Base-by-base conservation (phyloP, 2,888 invertebrate genomes). In the Drosophila pegasa region DNA sequence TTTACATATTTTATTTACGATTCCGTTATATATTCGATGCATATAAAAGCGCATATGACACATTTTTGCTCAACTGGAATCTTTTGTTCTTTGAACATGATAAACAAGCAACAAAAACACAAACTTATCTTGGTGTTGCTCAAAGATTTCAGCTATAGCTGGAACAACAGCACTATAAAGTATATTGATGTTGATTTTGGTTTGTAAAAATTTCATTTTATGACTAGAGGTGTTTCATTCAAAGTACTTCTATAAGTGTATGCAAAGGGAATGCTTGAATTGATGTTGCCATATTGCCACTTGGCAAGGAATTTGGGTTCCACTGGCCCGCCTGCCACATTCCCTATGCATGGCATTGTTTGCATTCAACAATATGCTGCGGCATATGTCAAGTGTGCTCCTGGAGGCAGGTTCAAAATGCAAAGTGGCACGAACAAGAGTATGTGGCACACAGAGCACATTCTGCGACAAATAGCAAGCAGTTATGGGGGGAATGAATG, bases 321-420 rank as follows among this genome's bases (percentile, higher is more conserved):
- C 35, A 43, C 14, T 20, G 20, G n/a, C 12, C 16, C n/a, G 5
- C 2, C 29, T n/a, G n/a, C 1, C 12, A 25, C 25, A 43, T 31
- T 40, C 22, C n/a, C 50, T 31, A 18, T 18, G 38, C 22, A 29
- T 20, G 18, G 20, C 38, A 38, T 52, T 29, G 38, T 52, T 52
- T 20, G 33, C 40, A 25, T 38, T 31, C 7, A 35, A 40, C 48
- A 69, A 40, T 61, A 45, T 55, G 35, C 29, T 38, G 52, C 41
- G 45, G 50, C 59, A 69, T 73, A 54, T 74, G 75, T 63, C 75
- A 54, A 64, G 52, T 69, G 50, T 29, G n/a, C 33, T 38, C 43
- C 60, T 38, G 35, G 27, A 43, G 29, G 47, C 61, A 45, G 31
- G 31, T 37, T 9, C 33, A 31, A 45, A 66, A 52, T 33, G 18